Evolutionary conservation across 2,113 vertebrate genomes (phyloP).

Genomic region (Amphiprion percula): DNA sequence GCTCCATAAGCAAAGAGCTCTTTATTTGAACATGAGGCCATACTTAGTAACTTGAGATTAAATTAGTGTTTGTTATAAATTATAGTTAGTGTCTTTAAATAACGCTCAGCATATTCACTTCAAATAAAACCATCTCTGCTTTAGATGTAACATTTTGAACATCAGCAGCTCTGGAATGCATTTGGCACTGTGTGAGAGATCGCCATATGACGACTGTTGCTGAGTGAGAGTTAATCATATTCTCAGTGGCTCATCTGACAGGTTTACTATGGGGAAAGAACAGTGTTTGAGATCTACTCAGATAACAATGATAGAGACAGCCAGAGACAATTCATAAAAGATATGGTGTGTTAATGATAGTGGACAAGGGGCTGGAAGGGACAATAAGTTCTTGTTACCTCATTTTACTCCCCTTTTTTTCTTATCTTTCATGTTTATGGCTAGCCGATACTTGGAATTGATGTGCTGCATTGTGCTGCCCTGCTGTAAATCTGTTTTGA

Average conservation of each 20-base stretch:
- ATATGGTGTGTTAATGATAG: slow-evolving; percentile 10
- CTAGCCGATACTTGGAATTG: background rate
- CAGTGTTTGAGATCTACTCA: slow-evolving; percentile 34
- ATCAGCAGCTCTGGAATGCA: slow-evolving; percentile 2
- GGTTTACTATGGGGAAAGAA: slow-evolving; percentile 47
- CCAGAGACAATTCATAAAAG: slow-evolving; percentile 32
- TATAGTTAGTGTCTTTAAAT: slow-evolving; percentile 13
- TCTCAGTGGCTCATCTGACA: slow-evolving; percentile 51
- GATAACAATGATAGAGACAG: slow-evolving; percentile 47
- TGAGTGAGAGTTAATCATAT: slow-evolving; percentile 49
- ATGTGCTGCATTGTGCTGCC: background rate
- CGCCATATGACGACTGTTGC: slow-evolving; percentile 26
- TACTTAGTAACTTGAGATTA: slow-evolving; percentile 14
- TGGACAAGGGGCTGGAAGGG: background rate
- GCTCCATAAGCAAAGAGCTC: slow-evolving; percentile 7
- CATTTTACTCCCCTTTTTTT: background rate
- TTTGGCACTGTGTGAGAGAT: slow-evolving; percentile 23
- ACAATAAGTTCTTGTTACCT: background rate
- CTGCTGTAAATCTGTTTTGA: background rate
- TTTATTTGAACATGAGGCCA: slow-evolving; percentile 17
- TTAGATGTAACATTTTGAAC: slow-evolving; percentile 13
- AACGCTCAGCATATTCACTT: background rate
- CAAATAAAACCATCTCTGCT: slow-evolving; percentile 14
- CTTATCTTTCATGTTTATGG: background rate
- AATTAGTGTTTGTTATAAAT: slow-evolving; percentile 4